phyloP scores from a whole-genome alignment of 1,140 invertebrate genomes.

The Ceratina australensis region DNA sequence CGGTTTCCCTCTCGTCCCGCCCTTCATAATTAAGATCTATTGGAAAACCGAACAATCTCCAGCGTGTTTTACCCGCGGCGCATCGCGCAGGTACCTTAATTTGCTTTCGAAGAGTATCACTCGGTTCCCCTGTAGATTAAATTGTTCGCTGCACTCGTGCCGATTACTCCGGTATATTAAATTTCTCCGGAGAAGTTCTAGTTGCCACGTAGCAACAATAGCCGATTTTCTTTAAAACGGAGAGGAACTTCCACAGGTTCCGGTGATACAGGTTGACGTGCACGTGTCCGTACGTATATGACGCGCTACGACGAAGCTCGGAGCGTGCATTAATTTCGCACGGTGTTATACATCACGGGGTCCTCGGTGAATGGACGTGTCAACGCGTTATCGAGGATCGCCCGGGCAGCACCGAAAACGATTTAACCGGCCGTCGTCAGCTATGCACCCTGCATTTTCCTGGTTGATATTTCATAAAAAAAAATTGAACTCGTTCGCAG shows the following conservation, averaged over 20 bases:
- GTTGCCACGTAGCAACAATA: background rate
- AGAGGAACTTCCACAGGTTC: no score
- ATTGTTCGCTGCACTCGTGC: background rate
- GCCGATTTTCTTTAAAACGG: no score
- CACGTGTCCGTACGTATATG: background rate
- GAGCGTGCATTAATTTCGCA: background rate
- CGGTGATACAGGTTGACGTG: no score
- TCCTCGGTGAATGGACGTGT: background rate
- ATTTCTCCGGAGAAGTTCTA: background rate
- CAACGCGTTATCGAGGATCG: background rate
- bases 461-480: no score
- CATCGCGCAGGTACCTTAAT: background rate
- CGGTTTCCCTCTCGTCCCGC: slow-evolving; percentile 8
- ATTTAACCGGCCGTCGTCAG: background rate
- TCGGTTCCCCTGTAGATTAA: background rate
- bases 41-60: slow-evolving; percentile 13
- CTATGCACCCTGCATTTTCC: background rate
- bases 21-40: slow-evolving; percentile 43
- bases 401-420: background rate
- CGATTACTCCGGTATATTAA: background rate
- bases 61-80: background rate
- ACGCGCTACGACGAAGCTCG: no score
- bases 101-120: slow-evolving; percentile 2
- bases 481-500: no score
- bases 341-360: background rate